Base-by-base conservation (phyloP, 2,797 vertebrate species). In the Crax fasciolata region DNA sequence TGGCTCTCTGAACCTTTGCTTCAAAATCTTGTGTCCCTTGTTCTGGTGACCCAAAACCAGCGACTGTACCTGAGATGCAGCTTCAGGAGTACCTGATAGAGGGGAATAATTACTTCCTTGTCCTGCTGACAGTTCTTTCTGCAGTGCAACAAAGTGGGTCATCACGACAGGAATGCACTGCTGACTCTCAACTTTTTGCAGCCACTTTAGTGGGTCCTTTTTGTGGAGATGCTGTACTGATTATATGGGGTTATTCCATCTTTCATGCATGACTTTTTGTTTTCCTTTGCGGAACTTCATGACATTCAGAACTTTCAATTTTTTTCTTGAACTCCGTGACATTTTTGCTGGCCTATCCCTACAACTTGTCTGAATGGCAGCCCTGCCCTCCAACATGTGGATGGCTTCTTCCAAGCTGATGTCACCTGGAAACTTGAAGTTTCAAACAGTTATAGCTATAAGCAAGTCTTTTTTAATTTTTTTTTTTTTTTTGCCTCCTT, bases 81-180 rank as follows among this genome's bases (percentile, higher is more conserved):
- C 14, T 76, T 77, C 39, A 66, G 25, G 25, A 70, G 28, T 30
- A 55, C 17, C 6, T 28, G 39, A 27, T 51, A 10, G 72, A 73
- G 79, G 21, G 19, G 7, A 81, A 17, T 43, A 38, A 41, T 49
- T n/a, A 5, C 6, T 66, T 90, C 8, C 8, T 55, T 52, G 5
- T 81, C 84, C 19, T 79, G 7, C 32, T 71, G 24, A 19, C 0
- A 0, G 6, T 30, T 81, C 2, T 46, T 17, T 28, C 46, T 10
- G 32, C 46, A 48, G 6, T 44, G 44, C 24, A 35, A 28, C 66
- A n/a, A 27, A 81, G 3, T n/a, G 48, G 19, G 21, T 28, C 8
- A 23, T 58, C 43, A 46, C 38, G 20, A 6, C 11, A 82, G 55
- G n/a, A 93, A 58, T 14, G 43, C 11, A 4, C 46, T 57, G 30